phyloP scores from a whole-genome alignment of 2,888 invertebrate genomes.

The Linhomoeus sp. region DNA sequence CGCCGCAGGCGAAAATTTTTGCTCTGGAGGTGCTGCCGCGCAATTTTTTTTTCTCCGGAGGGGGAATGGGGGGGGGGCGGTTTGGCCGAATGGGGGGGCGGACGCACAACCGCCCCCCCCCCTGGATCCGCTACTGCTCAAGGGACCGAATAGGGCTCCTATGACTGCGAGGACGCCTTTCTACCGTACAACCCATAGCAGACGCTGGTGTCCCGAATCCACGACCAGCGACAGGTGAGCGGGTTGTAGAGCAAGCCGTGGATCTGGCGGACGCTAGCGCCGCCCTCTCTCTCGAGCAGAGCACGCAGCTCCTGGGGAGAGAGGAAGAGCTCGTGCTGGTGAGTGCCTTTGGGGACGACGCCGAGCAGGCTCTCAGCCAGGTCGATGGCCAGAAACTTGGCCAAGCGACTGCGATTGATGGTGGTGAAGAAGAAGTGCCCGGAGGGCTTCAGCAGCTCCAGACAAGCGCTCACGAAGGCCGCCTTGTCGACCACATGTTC shows the following conservation, averaged over 20 bases:
- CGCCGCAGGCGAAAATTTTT: too few relatives aligned
- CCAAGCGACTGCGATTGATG: slow-evolving; percentile 38
- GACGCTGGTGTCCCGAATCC: slow-evolving; percentile 45
- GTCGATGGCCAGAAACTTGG: slow-evolving; percentile 49
- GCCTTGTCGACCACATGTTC: slow-evolving; percentile 62
- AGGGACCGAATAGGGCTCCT: too few relatives aligned
- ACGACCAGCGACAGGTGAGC: slow-evolving; percentile 51
- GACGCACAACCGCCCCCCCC: too few relatives aligned
- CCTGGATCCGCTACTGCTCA: too few relatives aligned
- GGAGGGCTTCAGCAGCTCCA: slow-evolving; percentile 42
- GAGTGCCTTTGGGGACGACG: slow-evolving; percentile 59
- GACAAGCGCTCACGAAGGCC: slow-evolving; percentile 46
- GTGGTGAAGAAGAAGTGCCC: slow-evolving; percentile 38
- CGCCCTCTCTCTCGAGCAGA: slow-evolving; percentile 11
- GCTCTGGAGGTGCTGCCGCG: too few relatives aligned
- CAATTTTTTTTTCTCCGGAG: too few relatives aligned
- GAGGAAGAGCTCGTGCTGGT: slow-evolving; percentile 73
- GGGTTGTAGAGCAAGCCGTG: slow-evolving; percentile 60
- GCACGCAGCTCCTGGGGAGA: slow-evolving; percentile 48
- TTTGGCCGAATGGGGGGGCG: too few relatives aligned
- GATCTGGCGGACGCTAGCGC: slow-evolving; percentile 30
- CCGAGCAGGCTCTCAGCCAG: slow-evolving; percentile 53
- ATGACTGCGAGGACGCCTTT: slow-evolving; percentile 35
- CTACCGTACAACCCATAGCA: slow-evolving; percentile 65
- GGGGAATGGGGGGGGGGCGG: too few relatives aligned